phyloP scores from a whole-genome alignment of 2,888 invertebrate genomes.

The Microdon myrmicae region DNA sequence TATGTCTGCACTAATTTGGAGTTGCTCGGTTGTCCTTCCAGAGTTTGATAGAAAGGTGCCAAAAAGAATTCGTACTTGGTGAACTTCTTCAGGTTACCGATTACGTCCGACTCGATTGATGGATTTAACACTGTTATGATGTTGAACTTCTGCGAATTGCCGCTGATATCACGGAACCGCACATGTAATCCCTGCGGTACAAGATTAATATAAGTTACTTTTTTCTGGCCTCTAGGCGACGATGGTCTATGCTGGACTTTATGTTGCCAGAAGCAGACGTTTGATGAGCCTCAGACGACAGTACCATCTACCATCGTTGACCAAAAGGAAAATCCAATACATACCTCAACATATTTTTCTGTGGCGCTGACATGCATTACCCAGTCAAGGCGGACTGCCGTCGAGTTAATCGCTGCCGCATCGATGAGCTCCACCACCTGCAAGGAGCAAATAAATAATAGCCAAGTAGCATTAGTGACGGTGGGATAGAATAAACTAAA shows the following conservation, averaged over 20 bases:
- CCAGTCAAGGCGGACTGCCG: constrained; percentile 70
- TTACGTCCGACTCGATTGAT: constrained; percentile 73
- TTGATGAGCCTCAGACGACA: constrained; percentile 10
- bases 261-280: constrained; percentile 11
- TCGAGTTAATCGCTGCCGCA: constrained; percentile 70
- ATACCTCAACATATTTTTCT: constrained; percentile 67
- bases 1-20: constrained; percentile 84
- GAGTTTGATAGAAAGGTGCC: constrained; percentile 84
- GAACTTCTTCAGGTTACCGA: constrained; percentile 79
- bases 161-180: constrained; percentile 73
- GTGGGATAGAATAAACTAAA: no score
- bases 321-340: constrained; percentile 9
- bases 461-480: constrained; percentile 6
- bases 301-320: constrained; percentile 7
- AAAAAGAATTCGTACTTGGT: constrained; percentile 89
- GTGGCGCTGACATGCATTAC: constrained; percentile 65
- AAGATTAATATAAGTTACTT: constrained; percentile 36
- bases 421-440: constrained; percentile 78
- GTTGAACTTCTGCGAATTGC: constrained; percentile 73
- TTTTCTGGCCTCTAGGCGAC: constrained; percentile 26
- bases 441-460: constrained; percentile 25
- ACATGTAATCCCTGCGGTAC: constrained; percentile 74
- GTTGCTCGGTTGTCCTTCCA: constrained; percentile 94
- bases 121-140: constrained; percentile 74
- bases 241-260: constrained; percentile 25